Base-by-base conservation (phyloP, 2,888 invertebrate species). In the Desoria tigrina region DNA sequence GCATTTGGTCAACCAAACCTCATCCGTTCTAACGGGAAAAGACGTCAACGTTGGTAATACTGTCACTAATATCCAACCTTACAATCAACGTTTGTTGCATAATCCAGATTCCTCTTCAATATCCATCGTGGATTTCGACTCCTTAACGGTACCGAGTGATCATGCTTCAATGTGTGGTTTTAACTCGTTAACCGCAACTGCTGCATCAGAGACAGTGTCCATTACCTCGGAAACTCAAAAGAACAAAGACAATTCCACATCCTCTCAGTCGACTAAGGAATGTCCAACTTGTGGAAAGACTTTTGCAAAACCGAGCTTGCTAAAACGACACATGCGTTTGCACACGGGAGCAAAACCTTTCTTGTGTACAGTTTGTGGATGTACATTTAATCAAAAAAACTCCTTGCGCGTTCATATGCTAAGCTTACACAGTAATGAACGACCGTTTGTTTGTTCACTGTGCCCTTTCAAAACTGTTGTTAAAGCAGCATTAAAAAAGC, bases 341-440 rank as follows among this genome's bases (percentile, higher is more conserved):
- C 86, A 87, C 76, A 85, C 85, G 1, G 84, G 84, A 7, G 85
- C 86, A 68, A 80, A 83, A 59, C 85, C 85, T 1, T 86, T 82
- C 78, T 81, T 82, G 28, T 88, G 87, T 77, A 77, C 78, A 14
- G 77, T 82, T 24, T 88, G 88, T 77, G 78, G 80, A 4, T 85
- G 84, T 77, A 82, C 83, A 1, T 88, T 87, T 76, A 83, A 84
- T 57, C 86, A 86, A 73, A 84, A 84, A 71, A 85, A 84, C 27
- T 83, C 86, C 0, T 79, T 88, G 37, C 81, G 84, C 61, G 83
- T 84, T 69, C 88, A 88, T 77, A 63, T 58, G 60, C 65, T 54
- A 37, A 81, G 83, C 75, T 83, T 83, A 66, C 87, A 88, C 78
- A 81, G 82, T 0, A 84, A 84, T 4, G 82, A 84, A 66, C 81